Evolutionary conservation across 2,888 invertebrate genomes (phyloP).

Genomic region (Lasioglossum marginatum): DNA sequence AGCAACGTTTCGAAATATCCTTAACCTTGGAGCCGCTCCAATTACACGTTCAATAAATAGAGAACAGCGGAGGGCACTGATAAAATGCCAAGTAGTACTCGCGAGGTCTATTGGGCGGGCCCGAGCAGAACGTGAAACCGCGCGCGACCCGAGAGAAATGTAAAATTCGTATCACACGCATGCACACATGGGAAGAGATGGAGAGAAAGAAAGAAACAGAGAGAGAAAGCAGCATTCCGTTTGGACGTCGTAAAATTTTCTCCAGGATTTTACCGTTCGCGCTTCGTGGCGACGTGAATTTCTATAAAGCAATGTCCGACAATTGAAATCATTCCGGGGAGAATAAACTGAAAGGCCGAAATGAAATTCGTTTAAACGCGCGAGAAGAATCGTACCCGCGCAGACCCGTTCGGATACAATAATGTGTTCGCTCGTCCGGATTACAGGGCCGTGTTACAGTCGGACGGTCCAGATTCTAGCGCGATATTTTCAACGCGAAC

Average conservation of each 20-base stretch:
- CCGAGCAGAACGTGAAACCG: slow-evolving; percentile 22
- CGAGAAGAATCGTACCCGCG: neutral
- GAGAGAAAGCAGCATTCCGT: neutral
- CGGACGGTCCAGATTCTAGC: neutral
- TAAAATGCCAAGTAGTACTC: slow-evolving; percentile 56
- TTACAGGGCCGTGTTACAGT: slow-evolving; percentile 2
- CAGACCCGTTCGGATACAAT: neutral
- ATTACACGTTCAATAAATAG: slow-evolving; percentile 56
- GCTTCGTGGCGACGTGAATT: neutral
- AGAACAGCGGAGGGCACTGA: slow-evolving; percentile 44
- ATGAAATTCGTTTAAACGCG: slow-evolving; percentile 18
- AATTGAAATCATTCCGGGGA: slow-evolving; percentile 12
- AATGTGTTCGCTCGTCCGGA: slow-evolving; percentile 3
- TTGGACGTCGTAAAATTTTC: neutral
- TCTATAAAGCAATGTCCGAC: slow-evolving; percentile 12
- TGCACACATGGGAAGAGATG: neutral
- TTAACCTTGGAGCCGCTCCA: slow-evolving; percentile 61
- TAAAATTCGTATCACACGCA: neutral
- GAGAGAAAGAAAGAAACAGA: neutral
- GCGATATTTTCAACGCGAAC: slow-evolving; percentile 1
- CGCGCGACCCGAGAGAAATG: slow-evolving; percentile 14
- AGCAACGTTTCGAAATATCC: slow-evolving; percentile 36
- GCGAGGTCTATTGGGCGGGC: neutral
- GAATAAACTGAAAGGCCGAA: slow-evolving; percentile 20
- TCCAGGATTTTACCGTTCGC: slow-evolving; percentile 16